Base-by-base conservation (phyloP, 2,888 invertebrate genomes). In the Acanthosepion esculentum region DNA sequence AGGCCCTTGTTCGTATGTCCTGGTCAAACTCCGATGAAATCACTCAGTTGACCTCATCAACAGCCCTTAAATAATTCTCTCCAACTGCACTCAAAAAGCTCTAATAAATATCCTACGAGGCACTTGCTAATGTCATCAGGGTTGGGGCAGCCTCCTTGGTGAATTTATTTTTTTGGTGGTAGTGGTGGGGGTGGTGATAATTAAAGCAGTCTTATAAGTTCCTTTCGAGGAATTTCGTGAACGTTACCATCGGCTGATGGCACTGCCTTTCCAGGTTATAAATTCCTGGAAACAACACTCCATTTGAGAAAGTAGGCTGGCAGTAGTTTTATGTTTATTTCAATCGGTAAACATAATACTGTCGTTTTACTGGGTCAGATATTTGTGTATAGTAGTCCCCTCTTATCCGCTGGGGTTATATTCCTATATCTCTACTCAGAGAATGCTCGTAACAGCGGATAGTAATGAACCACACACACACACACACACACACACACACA, bases 11-110 rank as follows among this genome's bases (percentile, higher is more conserved):
- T 78, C 78, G 33, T 78, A 33, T n/a, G 78, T 33, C n/a, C 78
- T 78, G 78, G 78, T 78, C 78, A 78, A 33, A 15, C 78, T 78
- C 78, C n/a, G 78, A 78, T 33, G n/a, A n/a, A n/a, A 33, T 78
- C 78, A 18, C 78, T 33, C 78, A 33, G 78, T n/a, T 78, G 78
- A 78, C 78, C 78, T 78, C 78, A 78, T 78, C 78, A 33, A 78
- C 78, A 78, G n/a, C n/a, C 78, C 78, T 78, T 78, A 78, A 78
- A 78, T 78, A 78, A 78, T n/a, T 78, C 78, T 78, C n/a, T 78
- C 78, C 78, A 33, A 78, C 33, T 78, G 78, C 78, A 78, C 78
- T 78, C 78, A 78, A 78, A 78, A 33, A n/a, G 78, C 78, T n/a
- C 78, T n/a, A 78, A 78, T 78, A 78, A 78, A 78, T n/a, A 78